phyloP scores from a whole-genome alignment of 2,797 vertebrate genomes.

The Adrianichthys oophorus region DNA sequence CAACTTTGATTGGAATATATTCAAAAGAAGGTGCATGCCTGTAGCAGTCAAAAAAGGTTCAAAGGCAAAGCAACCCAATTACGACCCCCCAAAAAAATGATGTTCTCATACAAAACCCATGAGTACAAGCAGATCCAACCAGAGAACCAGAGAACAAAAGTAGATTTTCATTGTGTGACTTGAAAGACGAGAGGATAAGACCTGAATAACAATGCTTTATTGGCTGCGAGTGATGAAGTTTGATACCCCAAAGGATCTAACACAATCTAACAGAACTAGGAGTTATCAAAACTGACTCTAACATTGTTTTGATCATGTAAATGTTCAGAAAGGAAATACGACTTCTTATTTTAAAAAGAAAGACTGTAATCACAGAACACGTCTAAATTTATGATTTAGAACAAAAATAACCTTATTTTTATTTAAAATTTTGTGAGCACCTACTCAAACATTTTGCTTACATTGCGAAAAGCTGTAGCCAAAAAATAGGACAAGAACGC shows the following conservation, averaged over 20 bases:
- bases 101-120: slow-evolving; percentile 38
- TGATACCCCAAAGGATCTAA: slow-evolving; percentile 6
- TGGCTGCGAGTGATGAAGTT: slow-evolving; percentile 11
- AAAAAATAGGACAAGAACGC: no score
- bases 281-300: background rate
- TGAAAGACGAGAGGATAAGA: slow-evolving; percentile 3
- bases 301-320: background rate
- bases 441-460: background rate
- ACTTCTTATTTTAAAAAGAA: background rate
- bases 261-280: background rate
- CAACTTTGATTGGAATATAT: slow-evolving; percentile 58
- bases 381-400: no score
- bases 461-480: no score
- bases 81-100: slow-evolving; percentile 35
- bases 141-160: slow-evolving; percentile 26
- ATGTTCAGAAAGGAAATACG: background rate
- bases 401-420: background rate
- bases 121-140: slow-evolving; percentile 24
- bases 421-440: background rate
- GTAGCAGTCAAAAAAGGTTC: slow-evolving; percentile 47
- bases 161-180: slow-evolving; percentile 11
- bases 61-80: slow-evolving; percentile 65
- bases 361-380: no score
- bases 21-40: slow-evolving; percentile 52
- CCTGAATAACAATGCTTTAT: slow-evolving; percentile 20